These are phyloP conservation scores for Bettongia penicillata DNA, from an alignment of 2,113 vertebrate genomes.

Conservation along the genomic window DNA sequence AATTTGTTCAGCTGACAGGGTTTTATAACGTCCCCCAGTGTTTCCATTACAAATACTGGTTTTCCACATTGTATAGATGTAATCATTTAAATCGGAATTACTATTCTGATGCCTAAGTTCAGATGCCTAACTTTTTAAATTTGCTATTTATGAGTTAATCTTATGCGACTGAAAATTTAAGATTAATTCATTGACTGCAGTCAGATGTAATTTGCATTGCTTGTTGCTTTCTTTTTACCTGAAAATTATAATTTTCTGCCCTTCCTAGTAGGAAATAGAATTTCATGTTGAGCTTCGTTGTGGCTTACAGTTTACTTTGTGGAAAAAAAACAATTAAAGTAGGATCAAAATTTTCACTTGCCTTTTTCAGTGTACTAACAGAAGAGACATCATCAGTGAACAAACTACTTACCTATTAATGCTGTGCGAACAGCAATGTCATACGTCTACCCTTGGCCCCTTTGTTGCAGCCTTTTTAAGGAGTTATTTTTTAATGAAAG, in stretches of 20 bases:
- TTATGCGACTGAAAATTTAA: slow-evolving; percentile 13
- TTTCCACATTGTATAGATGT: slow-evolving; percentile 60
- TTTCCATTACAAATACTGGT: slow-evolving; percentile 52
- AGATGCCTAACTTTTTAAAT: slow-evolving; percentile 32
- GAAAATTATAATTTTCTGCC: not conserved
- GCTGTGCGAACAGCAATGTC: not conserved
- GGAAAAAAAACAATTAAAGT: slow-evolving; percentile 34
- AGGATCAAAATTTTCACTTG: slow-evolving; percentile 26
- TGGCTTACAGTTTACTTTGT: slow-evolving; percentile 1
- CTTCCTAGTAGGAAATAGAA: slow-evolving; percentile 7
- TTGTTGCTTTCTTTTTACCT: not conserved
- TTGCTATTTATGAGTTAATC: slow-evolving; percentile 28
- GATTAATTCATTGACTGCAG: slow-evolving; percentile 21
- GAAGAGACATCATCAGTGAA: slow-evolving; percentile 1
- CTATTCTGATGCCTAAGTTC: slow-evolving; percentile 25
- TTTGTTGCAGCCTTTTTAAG: slow-evolving; percentile 34
- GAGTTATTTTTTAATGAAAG: slow-evolving; percentile 44
- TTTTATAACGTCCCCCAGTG: slow-evolving; percentile 42
- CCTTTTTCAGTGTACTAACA: slow-evolving; percentile 5
- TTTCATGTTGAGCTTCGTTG: slow-evolving; percentile 26
- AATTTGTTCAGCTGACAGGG: slow-evolving; percentile 27
- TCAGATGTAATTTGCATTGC: slow-evolving; percentile 7
- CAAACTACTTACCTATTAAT: not conserved
- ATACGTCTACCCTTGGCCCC: not conserved
- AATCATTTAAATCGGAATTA: slow-evolving; percentile 59